Evolutionary conservation across 2,888 invertebrate species (phyloP).

Genomic region (Amitus sp.): DNA sequence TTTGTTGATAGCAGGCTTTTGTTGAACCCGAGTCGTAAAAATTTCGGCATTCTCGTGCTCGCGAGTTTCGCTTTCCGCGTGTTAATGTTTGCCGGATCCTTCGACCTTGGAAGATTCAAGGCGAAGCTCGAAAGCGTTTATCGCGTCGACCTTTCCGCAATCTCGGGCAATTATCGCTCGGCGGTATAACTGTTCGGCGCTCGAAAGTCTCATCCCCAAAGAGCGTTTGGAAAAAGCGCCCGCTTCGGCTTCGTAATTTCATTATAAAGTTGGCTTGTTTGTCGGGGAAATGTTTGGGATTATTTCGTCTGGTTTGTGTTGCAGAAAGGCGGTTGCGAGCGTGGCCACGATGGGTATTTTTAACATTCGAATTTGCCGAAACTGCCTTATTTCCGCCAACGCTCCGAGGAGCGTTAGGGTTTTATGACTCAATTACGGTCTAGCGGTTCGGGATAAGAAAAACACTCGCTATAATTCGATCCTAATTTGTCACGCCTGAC

Average conservation of each 20-base stretch:
- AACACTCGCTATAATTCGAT: neutral
- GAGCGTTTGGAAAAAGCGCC: neutral
- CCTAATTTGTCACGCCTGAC: constrained; percentile 1
- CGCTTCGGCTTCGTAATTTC: constrained; percentile 1
- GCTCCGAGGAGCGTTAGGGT: neutral
- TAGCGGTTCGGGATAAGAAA: neutral
- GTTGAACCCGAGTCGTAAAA: no score
- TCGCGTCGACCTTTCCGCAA: constrained; percentile 25
- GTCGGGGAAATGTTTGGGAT: neutral
- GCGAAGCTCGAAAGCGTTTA: constrained; percentile 15
- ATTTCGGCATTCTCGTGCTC: no score
- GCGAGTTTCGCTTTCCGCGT: no score
- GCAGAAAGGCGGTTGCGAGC: neutral
- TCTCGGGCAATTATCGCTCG: constrained; percentile 17
- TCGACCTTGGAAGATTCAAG: constrained; percentile 17
- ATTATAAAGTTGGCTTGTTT: neutral
- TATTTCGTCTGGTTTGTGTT: neutral
- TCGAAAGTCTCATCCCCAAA: no score
- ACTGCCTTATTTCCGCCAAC: neutral
- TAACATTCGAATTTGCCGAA: neutral
- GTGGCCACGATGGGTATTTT: constrained; percentile 3
- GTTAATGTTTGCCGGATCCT: neutral
- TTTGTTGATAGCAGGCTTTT: no score
- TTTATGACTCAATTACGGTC: neutral
- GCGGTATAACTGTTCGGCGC: neutral